Base-by-base conservation (phyloP, 1,140 invertebrate species). In the Vollenhovia emeryi region DNA sequence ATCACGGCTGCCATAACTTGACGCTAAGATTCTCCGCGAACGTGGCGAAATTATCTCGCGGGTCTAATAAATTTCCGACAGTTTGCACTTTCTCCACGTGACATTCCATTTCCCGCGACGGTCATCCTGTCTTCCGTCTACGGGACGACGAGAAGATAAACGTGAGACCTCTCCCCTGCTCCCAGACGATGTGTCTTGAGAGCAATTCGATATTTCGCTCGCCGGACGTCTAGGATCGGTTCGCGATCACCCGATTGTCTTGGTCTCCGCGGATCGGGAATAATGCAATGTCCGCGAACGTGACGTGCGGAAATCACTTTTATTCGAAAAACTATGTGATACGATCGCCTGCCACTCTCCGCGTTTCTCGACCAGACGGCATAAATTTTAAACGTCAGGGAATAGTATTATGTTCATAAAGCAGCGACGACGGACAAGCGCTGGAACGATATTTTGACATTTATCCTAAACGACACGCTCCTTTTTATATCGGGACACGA, bases 31-130 rank as follows among this genome's bases (percentile, higher is more conserved):
- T n/a, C 30, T 55, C n/a, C 18, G 50, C 36, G 78, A 80, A 71
- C 48, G n/a, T 50, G 78, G 13, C 15, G 36, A 82, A 57, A 82
- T 82, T 82, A 82, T 82, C 78, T 57, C 78, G 50, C 50, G 36
- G 11, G 40, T 66, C 64, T 79, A 88, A 91, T 90, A 91, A 89
- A 91, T 91, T 90, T 68, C 84, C 85, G 85, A 89, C 87, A 85
- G 79, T 66, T 82, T 74, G 55, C 84, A 78, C 78, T 87, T 87
- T 84, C 73, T 45, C 62, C 85, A 43, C n/a, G 75, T 85, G 74
- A 88, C 78, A 85, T 87, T 73, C 73, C 68, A 85, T 91, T 91
- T 91, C 84, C 83, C 85, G 68, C 69, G 82, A 87, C 75, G 86
- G 91, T 90, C 87, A 90, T 88, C 80, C 78, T 57, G 78, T 82